Base-by-base conservation (phyloP, 2,797 vertebrate species). In the Scolopax bukidnonensis region DNA sequence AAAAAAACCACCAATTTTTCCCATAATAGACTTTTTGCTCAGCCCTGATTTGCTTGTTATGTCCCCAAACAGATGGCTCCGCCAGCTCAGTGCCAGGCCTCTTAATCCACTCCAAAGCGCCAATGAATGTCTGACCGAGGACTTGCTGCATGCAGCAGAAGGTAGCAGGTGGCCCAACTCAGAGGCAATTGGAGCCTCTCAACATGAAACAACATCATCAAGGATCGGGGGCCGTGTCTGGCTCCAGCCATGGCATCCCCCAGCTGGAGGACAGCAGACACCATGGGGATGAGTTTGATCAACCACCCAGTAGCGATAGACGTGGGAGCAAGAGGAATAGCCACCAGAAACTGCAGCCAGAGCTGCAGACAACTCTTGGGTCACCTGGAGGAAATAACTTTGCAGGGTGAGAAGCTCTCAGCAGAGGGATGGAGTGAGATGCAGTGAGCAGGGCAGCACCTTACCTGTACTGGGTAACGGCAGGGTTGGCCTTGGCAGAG, bases 401-500 rank as follows among this genome's bases (percentile, higher is more conserved):
- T 9, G 33, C 6, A 6, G 1, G 3, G 53, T 0, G 9, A 51
- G 56, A 6, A 76, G 24, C 24, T 61, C 63, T 41, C 48, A 16
- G 28, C 8, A 6, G 40, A 50, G 87, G 43, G 56, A 12, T 36
- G 67, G 41, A 14, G 69, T 1, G 16, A 28, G 68, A 24, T 1
- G 27, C 3, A 6, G 23, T 0, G 17, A 28, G 41, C 2, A 1
- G 18, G 9, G 9, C 5, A 5, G 30, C 4, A 2, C 89, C 98
- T 98, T 97, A 99, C 99, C 99, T 99, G 98, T 99, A 99, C 93
- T 98, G 98, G 24, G 98, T 99, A 94, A 99, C 99, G 0, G 99
- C 99, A 6, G 99, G 99, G 95, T 99, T 99, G 97, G 99, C 99
- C 97, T 99, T 99, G 81, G 99, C 99, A 0, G 99, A 99, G 97